Conservation (phyloP, 2,113 vertebrate genomes). For the Variabilichromis moorii region DNA sequence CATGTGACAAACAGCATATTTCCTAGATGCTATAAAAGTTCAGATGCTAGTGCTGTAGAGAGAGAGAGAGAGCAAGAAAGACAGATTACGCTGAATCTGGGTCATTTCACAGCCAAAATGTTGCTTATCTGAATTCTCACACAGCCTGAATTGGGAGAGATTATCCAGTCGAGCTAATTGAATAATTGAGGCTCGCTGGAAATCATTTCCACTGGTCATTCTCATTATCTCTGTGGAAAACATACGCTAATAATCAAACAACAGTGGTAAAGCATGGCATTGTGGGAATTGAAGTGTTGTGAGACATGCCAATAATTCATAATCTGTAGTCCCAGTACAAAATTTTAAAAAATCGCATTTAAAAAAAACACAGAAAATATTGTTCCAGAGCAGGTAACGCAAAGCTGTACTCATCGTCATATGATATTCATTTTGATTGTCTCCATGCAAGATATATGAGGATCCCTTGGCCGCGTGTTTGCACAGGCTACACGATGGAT, state of each 20-base stretch:
- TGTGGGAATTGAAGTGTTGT: not conserved
- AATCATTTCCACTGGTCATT: conserved; percentile 19
- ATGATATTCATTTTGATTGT: conserved; percentile 52
- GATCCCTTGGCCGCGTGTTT: conserved; percentile 29
- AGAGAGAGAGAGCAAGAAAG: not conserved
- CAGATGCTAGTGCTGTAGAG: not conserved
- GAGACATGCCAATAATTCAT: conserved; percentile 39
- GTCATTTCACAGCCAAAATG: conserved; percentile 46
- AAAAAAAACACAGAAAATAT: not conserved
- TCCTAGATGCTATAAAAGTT: conserved; percentile 13
- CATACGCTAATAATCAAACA: conserved; percentile 15
- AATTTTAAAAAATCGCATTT: not conserved
- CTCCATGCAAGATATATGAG: conserved; percentile 53
- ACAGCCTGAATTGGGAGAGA: conserved; percentile 27
- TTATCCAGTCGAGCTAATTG: conserved; percentile 27
- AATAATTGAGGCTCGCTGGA: conserved; percentile 25
- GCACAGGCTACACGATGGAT: conserved; percentile 13
- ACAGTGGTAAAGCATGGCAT: not conserved
- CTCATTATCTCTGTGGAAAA: conserved; percentile 9
- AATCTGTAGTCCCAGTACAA: not conserved
- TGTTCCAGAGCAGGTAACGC: conserved; percentile 17
- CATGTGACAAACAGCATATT: conserved; percentile 10
- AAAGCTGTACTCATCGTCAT: conserved; percentile 7
- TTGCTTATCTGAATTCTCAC: conserved; percentile 52
- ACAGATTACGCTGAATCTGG: conserved; percentile 46